Percentiles rank a stretch among this genome's conserved stretches.
Evolutionary conservation across 2,113 vertebrate genomes (phyloP).

Genomic region (Lipotes vexillifer): DNA sequence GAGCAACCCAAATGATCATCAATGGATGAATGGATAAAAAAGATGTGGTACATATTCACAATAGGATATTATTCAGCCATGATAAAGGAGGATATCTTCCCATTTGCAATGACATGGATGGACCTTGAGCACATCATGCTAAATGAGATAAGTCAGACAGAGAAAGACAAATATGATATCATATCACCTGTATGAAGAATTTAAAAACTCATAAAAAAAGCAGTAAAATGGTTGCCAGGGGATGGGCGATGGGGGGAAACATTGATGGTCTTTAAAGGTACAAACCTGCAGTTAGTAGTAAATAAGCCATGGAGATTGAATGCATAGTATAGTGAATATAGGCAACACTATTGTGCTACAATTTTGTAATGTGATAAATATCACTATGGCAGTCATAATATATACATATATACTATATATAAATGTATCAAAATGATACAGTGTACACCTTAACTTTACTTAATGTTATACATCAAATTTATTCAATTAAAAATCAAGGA

Average conservation of each 20-base stretch:
- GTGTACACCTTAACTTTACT: background rate
- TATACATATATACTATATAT: background rate
- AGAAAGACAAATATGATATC: background rate
- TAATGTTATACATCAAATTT: background rate
- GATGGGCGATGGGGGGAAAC: rapidly evolving
- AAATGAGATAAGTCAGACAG: background rate
- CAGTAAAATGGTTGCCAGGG: background rate
- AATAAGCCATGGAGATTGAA: background rate
- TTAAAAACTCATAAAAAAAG: background rate
- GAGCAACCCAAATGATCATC: background rate
- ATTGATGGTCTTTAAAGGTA: background rate
- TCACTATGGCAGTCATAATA: background rate
- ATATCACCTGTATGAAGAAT: background rate
- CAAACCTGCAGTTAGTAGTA: background rate
- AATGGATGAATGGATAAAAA: background rate
- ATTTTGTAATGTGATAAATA: background rate
- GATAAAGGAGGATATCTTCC: background rate
- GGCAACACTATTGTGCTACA: background rate
- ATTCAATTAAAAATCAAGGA: background rate
- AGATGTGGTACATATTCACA: background rate
- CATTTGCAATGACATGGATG: no score
- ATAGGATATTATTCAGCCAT: background rate
- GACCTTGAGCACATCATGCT: background rate
- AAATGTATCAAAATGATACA: background rate
- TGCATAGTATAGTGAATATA: background rate